Evolutionary conservation across 2,113 vertebrate species (phyloP).

Genomic region (Clarias macrocephalus): DNA sequence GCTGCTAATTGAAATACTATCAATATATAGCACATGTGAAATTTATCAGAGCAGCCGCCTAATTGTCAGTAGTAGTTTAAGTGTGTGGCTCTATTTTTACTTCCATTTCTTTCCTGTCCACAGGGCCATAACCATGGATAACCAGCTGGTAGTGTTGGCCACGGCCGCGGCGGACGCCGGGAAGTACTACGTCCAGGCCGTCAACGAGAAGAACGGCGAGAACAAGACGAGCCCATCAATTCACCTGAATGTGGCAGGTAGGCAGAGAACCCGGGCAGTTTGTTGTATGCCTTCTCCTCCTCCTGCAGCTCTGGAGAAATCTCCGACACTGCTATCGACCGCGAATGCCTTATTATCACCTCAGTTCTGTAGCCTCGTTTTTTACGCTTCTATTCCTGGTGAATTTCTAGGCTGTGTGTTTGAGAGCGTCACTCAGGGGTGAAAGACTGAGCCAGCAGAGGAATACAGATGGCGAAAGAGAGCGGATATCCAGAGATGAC

Average conservation of each 20-base stretch:
- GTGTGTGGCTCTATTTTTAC: constrained; percentile 20
- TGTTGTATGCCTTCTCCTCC: constrained; percentile 40
- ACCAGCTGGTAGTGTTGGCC: constrained; percentile 80
- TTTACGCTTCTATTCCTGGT: constrained; percentile 5
- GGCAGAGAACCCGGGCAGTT: constrained; percentile 57
- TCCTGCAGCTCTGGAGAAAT: constrained; percentile 29
- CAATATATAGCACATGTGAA: constrained; percentile 31
- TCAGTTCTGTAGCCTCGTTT: constrained; percentile 6
- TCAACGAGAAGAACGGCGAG: constrained; percentile 82
- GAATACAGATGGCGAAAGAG: neutral
- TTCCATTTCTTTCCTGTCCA: constrained; percentile 39
- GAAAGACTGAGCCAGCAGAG: constrained; percentile 8
- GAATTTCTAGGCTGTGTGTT: neutral
- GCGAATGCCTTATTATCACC: constrained; percentile 31
- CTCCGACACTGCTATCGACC: constrained; percentile 45
- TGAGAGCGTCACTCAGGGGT: constrained; percentile 11
- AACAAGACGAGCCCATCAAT: constrained; percentile 80
- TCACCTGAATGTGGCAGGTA: constrained; percentile 73
- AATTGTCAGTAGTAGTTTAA: constrained; percentile 45
- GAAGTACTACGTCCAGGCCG: constrained; percentile 79
- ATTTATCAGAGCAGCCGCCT: constrained; percentile 47
- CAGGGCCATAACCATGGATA: constrained; percentile 81
- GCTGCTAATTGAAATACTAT: constrained; percentile 49
- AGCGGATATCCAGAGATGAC: constrained; percentile 6
- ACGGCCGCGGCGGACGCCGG: constrained; percentile 64